Base-by-base conservation (phyloP, 2,797 vertebrate species). In the Schizothorax lantsangensis region DNA sequence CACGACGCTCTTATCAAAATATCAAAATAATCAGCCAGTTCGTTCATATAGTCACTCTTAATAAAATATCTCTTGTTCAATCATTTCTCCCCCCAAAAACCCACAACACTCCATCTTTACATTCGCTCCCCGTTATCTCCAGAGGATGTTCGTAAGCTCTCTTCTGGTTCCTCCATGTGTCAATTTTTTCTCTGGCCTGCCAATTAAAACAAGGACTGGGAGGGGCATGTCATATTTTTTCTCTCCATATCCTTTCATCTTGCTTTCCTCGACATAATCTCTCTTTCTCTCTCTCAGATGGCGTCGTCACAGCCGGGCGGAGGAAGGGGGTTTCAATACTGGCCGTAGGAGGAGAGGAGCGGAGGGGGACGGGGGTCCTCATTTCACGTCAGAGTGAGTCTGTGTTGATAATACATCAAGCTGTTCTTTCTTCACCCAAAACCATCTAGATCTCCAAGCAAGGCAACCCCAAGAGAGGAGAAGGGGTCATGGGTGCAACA, bases 11-110 rank as follows among this genome's bases (percentile, higher is more conserved):
- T 73, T 73, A 38, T 80, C 21, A 80, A 84, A 84, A 84, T 68
- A 68, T 92, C 86, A 91, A 92, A 88, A 93, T 92, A 90, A 91
- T 89, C 83, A 85, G 88, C 90, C 74, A 6, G 88, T 91, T 83
- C 40, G 68, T 26, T 38, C 17, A 52, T 90, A 89, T 52, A 79
- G 83, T 89, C 85, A 88, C 88, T 93, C 91, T 94, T 94, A 94
- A 91, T 95, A 95, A 95, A 95, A 95, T 95, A 94, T 93, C 92
- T 89, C 59, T 89, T 89, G 81, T 84, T 64, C 40, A 88, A 87
- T 81, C n/a, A 0, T 82, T 81, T 77, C 88, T 85, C 62, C 66
- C 66, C 49, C 43, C 75, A 45, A 15, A 80, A 30, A 64, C 38
- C n/a, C 66, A 33, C 40, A 75, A 40, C 83, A 59, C 84, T 88